Evolutionary conservation across 2,113 vertebrate species (phyloP).

Genomic region (Tetrax tetrax): DNA sequence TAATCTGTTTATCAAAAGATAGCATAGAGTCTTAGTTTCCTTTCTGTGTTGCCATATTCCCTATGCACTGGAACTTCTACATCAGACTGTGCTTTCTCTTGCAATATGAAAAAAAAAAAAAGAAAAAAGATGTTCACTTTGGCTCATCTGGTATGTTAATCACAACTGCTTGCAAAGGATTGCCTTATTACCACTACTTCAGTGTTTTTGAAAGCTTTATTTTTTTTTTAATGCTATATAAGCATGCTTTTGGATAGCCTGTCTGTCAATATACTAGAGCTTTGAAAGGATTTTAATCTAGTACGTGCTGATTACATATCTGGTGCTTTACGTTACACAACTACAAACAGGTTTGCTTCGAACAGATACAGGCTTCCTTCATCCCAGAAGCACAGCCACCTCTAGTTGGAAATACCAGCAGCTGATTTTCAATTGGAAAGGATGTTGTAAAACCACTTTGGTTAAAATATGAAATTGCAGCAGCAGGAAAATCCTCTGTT

Average conservation of each 20-base stretch:
- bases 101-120: not conserved
- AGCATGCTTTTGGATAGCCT: not conserved
- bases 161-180: not conserved
- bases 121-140: not conserved
- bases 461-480: not conserved
- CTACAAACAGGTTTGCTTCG: constrained; percentile 2
- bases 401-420: not conserved
- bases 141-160: not conserved
- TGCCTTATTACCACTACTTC: not conserved
- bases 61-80: not conserved
- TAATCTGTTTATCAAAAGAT: not conserved
- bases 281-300: constrained; percentile 10
- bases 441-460: not conserved
- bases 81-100: not conserved
- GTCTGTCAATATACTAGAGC: not conserved
- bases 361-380: not conserved
- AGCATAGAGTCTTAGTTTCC: not conserved
- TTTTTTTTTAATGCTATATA: not conserved
- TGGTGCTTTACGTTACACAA: not conserved
- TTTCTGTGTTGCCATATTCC: not conserved
- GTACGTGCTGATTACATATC: not conserved
- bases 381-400: not conserved
- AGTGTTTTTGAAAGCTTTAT: not conserved
- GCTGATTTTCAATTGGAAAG: not conserved
- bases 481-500: not conserved